Evolutionary conservation across 2,888 invertebrate species (phyloP), one percentile per base, ranked within the genome.

Genomic region (Seira sanloemensis): DNA sequence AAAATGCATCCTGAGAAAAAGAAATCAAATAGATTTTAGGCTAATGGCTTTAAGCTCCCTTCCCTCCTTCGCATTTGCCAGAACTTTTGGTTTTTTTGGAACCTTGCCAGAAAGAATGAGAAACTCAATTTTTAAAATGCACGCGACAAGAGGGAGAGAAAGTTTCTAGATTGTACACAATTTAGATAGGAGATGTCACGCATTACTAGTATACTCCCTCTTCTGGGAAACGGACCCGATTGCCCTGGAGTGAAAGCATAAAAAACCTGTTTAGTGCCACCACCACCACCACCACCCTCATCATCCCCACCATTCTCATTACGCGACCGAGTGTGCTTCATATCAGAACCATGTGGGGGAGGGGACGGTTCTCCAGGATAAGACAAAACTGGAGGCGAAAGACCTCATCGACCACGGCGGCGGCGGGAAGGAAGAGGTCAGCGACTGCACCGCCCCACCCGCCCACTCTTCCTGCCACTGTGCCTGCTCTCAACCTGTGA

Each of bases 401-500:
- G 79, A 80, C 58, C 27, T 84, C 16, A 58, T 76, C 50, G 84
- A 79, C 27, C 46, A 66, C 24, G 80, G 73, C 27, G 72, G 84
- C 23, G 82, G 83, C 50, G 78, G 82, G 24, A 81, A 75, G n/a
- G 66, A 62, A 67, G 79, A 85, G 16, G 25, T 27, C 19, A 46
- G 23, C 18, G 19, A 54, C 65, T 19, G 21, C 12, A 18, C 62
- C 0, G 19, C 37, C 23, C 84, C 78, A 26, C 71, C 73, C 19
- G 79, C 79, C 50, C 84, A 80, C 19, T 75, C 71, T 1, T 80
- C 72, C 75, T 88, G 87, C 84, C 89, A 89, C 25, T 88, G 89
- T 87, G 87, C 89, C 75, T 89, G 88, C 69, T 87, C 88, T 7
- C 82, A 83, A 66, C 84, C 84, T 26, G 84, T 79, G 18, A 58